Conservation (phyloP, 2,888 invertebrate genomes). For the Anticlea derivata region DNA sequence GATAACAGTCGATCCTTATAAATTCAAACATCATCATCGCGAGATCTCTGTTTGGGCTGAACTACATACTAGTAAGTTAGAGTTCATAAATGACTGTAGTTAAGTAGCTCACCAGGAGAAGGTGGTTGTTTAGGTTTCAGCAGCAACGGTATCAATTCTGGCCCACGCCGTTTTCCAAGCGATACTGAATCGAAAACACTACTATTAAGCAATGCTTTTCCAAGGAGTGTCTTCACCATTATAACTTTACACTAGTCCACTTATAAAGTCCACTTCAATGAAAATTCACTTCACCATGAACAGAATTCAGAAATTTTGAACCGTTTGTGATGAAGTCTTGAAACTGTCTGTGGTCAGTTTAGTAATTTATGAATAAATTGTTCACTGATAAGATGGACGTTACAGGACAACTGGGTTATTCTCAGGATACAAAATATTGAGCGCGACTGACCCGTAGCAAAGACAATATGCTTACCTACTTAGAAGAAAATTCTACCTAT, state of each 20-base stretch:
- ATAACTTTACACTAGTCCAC: constrained; percentile 8
- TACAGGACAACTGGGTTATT: constrained; percentile 38
- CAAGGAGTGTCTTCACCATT: constrained; percentile 43
- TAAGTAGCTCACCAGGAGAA: constrained; percentile 32
- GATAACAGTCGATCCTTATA: too few relatives aligned
- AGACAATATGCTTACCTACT: too few relatives aligned
- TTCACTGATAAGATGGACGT: constrained; percentile 44
- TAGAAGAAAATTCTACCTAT: too few relatives aligned
- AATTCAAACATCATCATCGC: too few relatives aligned
- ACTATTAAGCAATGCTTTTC: constrained; percentile 48
- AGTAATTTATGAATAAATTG: constrained; percentile 42
- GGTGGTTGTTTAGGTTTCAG: constrained; percentile 32
- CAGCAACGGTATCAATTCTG: constrained; percentile 66
- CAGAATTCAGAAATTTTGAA: not conserved
- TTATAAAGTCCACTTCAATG: not conserved
- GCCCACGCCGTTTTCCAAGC: constrained; percentile 43
- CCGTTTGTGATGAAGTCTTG: constrained; percentile 28
- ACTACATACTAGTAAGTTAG: too few relatives aligned
- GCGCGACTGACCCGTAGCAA: not conserved
- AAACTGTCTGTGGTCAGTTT: constrained; percentile 34
- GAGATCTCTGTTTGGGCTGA: too few relatives aligned
- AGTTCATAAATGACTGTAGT: too few relatives aligned
- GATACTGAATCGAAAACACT: constrained; percentile 45
- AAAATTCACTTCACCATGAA: constrained; percentile 2
- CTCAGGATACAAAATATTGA: constrained; percentile 10